These are phyloP conservation scores for Penaeus indicus DNA, from an alignment of 1,140 invertebrate genomes.

Conservation along the genomic window DNA sequence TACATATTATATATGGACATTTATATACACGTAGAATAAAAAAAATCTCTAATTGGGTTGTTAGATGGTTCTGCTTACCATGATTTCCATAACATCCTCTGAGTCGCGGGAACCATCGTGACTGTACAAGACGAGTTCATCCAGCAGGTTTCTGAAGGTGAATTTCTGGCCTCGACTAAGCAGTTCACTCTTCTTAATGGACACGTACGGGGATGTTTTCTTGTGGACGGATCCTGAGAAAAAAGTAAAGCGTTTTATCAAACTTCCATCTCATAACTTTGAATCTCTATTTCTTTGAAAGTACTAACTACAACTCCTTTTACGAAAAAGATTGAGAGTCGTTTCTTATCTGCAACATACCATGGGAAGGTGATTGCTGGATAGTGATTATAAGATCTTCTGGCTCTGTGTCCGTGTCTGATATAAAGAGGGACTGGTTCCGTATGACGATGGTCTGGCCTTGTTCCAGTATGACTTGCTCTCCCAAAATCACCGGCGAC, in stretches of 20 bases:
- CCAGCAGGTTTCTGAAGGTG: slow-evolving; percentile 56
- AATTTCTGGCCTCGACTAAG: slow-evolving; percentile 49
- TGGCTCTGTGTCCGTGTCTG: slow-evolving; percentile 59
- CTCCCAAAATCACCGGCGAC: slow-evolving; percentile 57
- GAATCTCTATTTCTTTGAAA: not conserved
- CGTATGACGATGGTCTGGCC: slow-evolving; percentile 45
- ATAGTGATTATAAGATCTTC: slow-evolving; percentile 57
- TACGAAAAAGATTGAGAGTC: too few species aligned
- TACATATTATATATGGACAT: too few species aligned
- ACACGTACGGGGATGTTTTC: slow-evolving; percentile 33
- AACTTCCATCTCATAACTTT: not conserved
- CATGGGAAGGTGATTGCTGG: slow-evolving; percentile 50
- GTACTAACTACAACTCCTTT: not conserved
- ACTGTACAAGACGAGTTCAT: slow-evolving; percentile 58
- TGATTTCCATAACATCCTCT: slow-evolving; percentile 62
- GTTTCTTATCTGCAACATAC: not conserved
- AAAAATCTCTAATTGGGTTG: not conserved
- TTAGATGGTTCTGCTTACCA: slow-evolving; percentile 36
- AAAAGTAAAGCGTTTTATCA: not conserved
- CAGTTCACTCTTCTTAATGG: slow-evolving; percentile 61
- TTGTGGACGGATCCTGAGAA: slow-evolving; percentile 52
- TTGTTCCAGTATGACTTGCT: slow-evolving; percentile 57
- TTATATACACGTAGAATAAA: not conserved
- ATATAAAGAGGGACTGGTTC: slow-evolving; percentile 61
- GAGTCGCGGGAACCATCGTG: slow-evolving; percentile 63